Conservation (phyloP, 2,113 vertebrate genomes). For the Aythya baeri region DNA sequence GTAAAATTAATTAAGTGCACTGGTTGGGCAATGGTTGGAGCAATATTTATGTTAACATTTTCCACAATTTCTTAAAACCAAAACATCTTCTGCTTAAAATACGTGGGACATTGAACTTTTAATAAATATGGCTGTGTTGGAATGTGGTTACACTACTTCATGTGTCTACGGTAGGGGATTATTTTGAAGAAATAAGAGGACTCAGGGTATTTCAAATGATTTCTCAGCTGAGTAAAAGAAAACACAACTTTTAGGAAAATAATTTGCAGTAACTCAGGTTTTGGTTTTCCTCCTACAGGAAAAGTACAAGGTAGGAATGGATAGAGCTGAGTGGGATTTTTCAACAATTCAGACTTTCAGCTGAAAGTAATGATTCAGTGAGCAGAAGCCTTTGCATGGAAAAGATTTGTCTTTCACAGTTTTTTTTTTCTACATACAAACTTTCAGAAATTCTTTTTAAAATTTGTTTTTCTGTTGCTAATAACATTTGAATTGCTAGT, state of each 20-base stretch:
- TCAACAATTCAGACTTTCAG: slow-evolving; percentile 64
- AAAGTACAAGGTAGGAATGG: slow-evolving; percentile 33
- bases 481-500: not conserved
- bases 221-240: slow-evolving; percentile 60
- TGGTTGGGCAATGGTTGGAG: not conserved
- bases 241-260: slow-evolving; percentile 62
- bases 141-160: slow-evolving; percentile 42
- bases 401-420: not conserved
- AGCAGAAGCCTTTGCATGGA: not conserved
- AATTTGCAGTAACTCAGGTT: slow-evolving; percentile 20
- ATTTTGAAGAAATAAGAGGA: slow-evolving; percentile 51
- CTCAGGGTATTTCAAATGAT: slow-evolving; percentile 25
- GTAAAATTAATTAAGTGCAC: slow-evolving; percentile 52
- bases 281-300: slow-evolving; percentile 61
- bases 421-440: not conserved
- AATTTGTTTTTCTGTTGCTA: not conserved
- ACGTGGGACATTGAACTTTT: slow-evolving; percentile 12
- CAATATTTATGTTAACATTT: slow-evolving; percentile 62
- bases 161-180: slow-evolving; percentile 19
- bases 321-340: slow-evolving; percentile 23
- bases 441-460: slow-evolving; percentile 25
- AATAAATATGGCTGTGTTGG: slow-evolving; percentile 47
- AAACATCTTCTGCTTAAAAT: slow-evolving; percentile 53
- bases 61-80: slow-evolving; percentile 37
- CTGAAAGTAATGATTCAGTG: slow-evolving; percentile 28